These are phyloP conservation scores for Enhydra lutris DNA, from an alignment of 2,113 vertebrate genomes.

Conservation along the genomic window DNA sequence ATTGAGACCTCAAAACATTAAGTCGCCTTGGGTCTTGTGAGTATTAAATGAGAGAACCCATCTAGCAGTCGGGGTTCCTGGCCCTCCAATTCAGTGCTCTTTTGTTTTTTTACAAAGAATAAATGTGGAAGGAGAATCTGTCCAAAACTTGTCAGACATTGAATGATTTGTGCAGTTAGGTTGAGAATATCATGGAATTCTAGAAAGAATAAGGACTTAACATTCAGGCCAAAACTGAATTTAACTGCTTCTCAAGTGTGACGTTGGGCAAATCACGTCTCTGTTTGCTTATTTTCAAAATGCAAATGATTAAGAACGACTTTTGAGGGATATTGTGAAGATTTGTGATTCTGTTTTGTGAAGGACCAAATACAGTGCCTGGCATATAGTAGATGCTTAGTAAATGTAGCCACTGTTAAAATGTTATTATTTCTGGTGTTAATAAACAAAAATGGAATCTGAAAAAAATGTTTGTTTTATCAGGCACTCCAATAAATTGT, in stretches of 20 bases:
- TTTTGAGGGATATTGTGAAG: neutral
- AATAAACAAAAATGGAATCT: slow-evolving; percentile 5
- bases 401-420: neutral
- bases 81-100: neutral
- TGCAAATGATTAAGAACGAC: neutral
- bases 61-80: neutral
- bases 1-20: neutral
- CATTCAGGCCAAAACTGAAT: neutral
- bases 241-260: neutral
- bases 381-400: neutral
- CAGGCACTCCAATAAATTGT: neutral
- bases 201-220: neutral
- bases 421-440: neutral
- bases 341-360: neutral
- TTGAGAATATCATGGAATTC: neutral
- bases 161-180: neutral
- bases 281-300: neutral
- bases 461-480: neutral
- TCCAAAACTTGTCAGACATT: neutral
- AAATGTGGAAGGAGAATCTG: neutral
- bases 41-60: neutral
- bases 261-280: neutral
- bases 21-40: neutral
- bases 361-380: neutral
- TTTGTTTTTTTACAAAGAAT: neutral